Evolutionary conservation across 2,888 invertebrate genomes (phyloP).

Genomic region (Achlya flavicornis): DNA sequence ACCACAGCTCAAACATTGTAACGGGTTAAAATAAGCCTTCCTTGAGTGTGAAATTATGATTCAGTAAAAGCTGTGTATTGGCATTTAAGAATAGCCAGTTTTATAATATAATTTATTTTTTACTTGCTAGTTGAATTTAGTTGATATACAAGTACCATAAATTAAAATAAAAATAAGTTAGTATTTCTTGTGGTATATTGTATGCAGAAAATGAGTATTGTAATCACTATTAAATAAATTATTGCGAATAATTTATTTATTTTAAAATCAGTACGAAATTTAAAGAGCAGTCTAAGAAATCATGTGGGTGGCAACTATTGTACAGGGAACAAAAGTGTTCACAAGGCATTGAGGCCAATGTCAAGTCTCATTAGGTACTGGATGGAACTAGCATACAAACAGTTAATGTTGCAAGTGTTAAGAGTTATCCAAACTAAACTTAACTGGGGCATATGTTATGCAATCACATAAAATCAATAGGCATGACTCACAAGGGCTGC

Average conservation of each 20-base stretch:
- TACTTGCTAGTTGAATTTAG: no score
- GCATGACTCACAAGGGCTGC: constrained; percentile 26
- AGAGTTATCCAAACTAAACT: constrained; percentile 26
- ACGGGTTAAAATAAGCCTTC: background rate
- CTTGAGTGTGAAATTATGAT: background rate
- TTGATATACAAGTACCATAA: no score
- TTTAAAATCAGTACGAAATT: background rate
- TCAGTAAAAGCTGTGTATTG: background rate
- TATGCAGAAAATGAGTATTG: no score
- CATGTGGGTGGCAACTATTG: background rate
- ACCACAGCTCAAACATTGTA: background rate
- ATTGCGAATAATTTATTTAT: background rate
- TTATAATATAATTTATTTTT: background rate
- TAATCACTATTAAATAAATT: no score
- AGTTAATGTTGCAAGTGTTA: constrained; percentile 35
- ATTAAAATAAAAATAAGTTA: no score
- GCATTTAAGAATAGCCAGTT: background rate
- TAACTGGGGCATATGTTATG: constrained; percentile 47
- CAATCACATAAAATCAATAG: constrained; percentile 55
- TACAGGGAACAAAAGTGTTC: constrained; percentile 11
- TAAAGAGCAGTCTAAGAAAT: background rate
- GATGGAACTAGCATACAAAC: constrained; percentile 37
- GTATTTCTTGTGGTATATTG: no score
- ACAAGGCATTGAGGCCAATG: constrained; percentile 29
- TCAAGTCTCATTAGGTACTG: constrained; percentile 25